Evolutionary conservation across 1,140 invertebrate species (phyloP).

Genomic region (Drosophila lacertosa): DNA sequence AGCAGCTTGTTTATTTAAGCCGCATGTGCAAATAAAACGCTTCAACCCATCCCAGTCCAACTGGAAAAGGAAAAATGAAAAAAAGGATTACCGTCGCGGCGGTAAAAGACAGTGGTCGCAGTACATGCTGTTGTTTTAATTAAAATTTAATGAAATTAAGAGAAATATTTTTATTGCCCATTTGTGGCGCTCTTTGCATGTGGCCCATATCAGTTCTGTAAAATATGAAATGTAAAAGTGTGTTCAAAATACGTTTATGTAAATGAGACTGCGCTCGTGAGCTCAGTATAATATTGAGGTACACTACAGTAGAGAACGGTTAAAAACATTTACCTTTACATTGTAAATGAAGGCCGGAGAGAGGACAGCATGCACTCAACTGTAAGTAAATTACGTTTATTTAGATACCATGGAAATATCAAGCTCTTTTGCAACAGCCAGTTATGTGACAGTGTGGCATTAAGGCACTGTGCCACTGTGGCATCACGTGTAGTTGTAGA

Average conservation of each 20-base stretch:
- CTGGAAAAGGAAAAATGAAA: slow-evolving; percentile 1
- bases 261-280: slow-evolving; percentile 32
- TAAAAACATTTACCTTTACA: neutral
- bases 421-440: slow-evolving; percentile 7
- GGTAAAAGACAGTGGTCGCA: slow-evolving; percentile 16
- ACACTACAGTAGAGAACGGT: slow-evolving; percentile 29
- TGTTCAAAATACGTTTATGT: slow-evolving; percentile 31
- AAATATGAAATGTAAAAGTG: slow-evolving; percentile 17
- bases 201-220: slow-evolving; percentile 6
- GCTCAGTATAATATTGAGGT: slow-evolving; percentile 42
- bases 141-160: slow-evolving; percentile 75
- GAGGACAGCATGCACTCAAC: slow-evolving; percentile 4
- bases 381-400: slow-evolving; percentile 37
- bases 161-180: slow-evolving; percentile 67
- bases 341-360: slow-evolving; percentile 2
- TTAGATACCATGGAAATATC: slow-evolving; percentile 36
- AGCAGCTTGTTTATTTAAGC: slow-evolving; percentile 59
- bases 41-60: slow-evolving; percentile 1
- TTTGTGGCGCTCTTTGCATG: slow-evolving; percentile 30
- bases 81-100: neutral
- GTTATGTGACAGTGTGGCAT: slow-evolving; percentile 9
- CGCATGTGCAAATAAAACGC: slow-evolving; percentile 45
- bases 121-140: slow-evolving; percentile 58
- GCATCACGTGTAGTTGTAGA: slow-evolving; percentile 18
- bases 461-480: neutral